These are phyloP conservation scores for Troides aeacus DNA, from an alignment of 2,888 invertebrate species.

Conservation along the genomic window DNA sequence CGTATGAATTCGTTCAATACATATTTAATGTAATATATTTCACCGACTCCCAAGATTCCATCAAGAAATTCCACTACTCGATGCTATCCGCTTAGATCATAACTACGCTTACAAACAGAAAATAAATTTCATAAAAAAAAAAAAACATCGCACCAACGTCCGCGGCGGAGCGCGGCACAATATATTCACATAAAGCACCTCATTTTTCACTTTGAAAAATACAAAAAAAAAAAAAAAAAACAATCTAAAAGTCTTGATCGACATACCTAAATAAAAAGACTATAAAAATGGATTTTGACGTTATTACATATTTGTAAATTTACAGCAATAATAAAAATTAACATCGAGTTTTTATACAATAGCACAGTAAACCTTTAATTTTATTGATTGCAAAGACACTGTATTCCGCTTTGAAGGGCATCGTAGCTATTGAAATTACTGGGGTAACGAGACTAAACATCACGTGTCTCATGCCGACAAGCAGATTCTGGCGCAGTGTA, in stretches of 20 bases:
- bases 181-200: conserved; percentile 64
- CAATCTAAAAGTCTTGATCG: conserved; percentile 26
- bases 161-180: conserved; percentile 42
- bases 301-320: not conserved
- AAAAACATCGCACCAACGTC: conserved; percentile 59
- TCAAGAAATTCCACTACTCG: conserved; percentile 32
- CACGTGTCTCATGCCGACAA: too few relatives aligned
- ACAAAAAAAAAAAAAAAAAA: conserved; percentile 45
- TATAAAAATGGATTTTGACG: conserved; percentile 28
- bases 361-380: too few relatives aligned
- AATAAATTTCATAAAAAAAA: conserved; percentile 45
- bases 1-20: not conserved
- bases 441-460: too few relatives aligned
- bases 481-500: too few relatives aligned
- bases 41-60: not conserved
- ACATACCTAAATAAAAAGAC: conserved; percentile 26
- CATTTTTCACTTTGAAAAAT: conserved; percentile 50
- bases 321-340: not conserved
- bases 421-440: too few relatives aligned
- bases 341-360: not conserved
- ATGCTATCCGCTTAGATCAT: conserved; percentile 27
- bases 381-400: too few relatives aligned
- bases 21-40: not conserved
- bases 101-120: conserved; percentile 37
- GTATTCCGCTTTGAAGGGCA: too few relatives aligned